Conservation (phyloP, 92 coral and sea anemone species). For the Pocillopora meandrina region DNA sequence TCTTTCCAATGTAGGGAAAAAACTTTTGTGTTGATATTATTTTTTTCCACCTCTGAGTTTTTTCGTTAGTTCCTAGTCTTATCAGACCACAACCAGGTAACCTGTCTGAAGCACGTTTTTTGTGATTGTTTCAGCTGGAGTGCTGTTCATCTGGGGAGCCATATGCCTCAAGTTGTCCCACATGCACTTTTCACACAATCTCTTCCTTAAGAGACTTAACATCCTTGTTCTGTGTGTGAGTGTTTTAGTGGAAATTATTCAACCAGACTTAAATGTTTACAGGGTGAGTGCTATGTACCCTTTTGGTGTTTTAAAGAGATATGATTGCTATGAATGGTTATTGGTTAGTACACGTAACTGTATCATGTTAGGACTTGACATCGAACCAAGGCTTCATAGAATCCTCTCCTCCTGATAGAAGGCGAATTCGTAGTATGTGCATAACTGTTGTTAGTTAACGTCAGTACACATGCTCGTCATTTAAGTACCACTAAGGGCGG, state of each 20-base stretch:
- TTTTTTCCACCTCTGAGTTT: too few relatives aligned
- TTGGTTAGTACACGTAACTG: not conserved
- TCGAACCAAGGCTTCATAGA: too few relatives aligned
- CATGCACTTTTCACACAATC: conserved; percentile 64
- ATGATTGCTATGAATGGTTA: not conserved
- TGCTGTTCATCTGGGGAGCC: conserved; percentile 74
- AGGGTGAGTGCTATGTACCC: conserved; percentile 40
- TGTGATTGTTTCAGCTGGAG: conserved; percentile 52
- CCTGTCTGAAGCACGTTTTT: not conserved
- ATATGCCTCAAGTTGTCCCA: conserved; percentile 67
- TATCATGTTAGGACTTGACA: not conserved
- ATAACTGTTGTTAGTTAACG: too few relatives aligned
- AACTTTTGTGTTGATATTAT: too few relatives aligned
- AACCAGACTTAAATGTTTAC: conserved; percentile 63
- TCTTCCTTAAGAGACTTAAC: conserved; percentile 62
- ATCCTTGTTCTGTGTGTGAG: conserved; percentile 68
- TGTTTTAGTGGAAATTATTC: conserved; percentile 67
- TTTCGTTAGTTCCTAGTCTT: too few relatives aligned
- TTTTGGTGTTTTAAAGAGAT: not conserved
- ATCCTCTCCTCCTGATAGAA: too few relatives aligned
- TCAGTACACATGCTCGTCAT: too few relatives aligned
- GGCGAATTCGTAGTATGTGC: too few relatives aligned
- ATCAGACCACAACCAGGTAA: not conserved
- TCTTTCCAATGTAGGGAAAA: not conserved
- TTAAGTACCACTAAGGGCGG: not conserved